Conservation (phyloP, 2,888 invertebrate genomes). For the Cataglyphis cursor region DNA sequence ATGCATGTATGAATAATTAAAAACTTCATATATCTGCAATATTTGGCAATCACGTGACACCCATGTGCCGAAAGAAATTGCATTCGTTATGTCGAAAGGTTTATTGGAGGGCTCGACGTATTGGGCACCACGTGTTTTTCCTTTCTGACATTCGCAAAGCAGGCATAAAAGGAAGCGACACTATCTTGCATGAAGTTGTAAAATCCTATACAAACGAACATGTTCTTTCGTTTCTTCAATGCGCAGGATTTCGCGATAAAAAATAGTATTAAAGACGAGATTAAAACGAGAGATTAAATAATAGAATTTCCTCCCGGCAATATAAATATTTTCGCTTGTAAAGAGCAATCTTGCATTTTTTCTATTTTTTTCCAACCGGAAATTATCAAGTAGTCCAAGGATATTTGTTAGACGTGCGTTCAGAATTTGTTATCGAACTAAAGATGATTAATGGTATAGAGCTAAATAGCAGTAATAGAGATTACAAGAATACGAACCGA, state of each 20-base stretch:
- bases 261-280: neutral
- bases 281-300: neutral
- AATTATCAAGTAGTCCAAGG: slow-evolving; percentile 9
- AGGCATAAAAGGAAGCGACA: neutral
- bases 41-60: slow-evolving; percentile 49
- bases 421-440: neutral
- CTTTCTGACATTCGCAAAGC: neutral
- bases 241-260: neutral
- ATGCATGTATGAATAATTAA: neutral
- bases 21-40: neutral
- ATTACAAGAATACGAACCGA: neutral
- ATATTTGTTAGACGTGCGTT: neutral
- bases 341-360: slow-evolving; percentile 1
- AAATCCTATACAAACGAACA: neutral
- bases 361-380: neutral
- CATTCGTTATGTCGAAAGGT: slow-evolving; percentile 52
- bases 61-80: slow-evolving; percentile 2
- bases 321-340: neutral
- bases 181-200: neutral
- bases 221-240: neutral
- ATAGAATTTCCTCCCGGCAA: neutral
- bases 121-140: slow-evolving; percentile 10
- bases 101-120: slow-evolving; percentile 36
- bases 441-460: neutral
- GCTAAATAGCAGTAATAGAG: neutral